Evolutionary conservation across 2,888 invertebrate genomes (phyloP).

Genomic region (Chaetogeoica ovagalla): DNA sequence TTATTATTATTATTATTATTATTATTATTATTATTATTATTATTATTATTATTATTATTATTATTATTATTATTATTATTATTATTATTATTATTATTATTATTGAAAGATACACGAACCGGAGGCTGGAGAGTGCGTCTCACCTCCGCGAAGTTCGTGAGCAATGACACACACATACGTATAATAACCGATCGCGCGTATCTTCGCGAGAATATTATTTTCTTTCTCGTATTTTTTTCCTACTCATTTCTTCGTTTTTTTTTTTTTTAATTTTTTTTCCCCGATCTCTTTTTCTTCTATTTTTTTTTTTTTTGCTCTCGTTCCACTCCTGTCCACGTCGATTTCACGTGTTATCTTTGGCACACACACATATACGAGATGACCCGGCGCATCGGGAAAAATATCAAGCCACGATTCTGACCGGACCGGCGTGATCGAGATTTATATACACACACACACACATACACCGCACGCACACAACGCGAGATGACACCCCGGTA

Average conservation of each 20-base stretch:
- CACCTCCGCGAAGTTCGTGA: slow-evolving; percentile 9
- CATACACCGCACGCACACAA: slow-evolving; percentile 19
- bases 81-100: too few relatives aligned
- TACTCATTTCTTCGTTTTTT: slow-evolving; percentile 21
- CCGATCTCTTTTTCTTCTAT: background rate
- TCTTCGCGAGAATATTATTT: slow-evolving; percentile 24
- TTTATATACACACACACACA: slow-evolving; percentile 38
- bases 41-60: too few relatives aligned
- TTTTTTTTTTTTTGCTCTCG: slow-evolving; percentile 31
- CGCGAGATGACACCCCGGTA: slow-evolving; percentile 40
- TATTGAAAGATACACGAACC: slow-evolving; percentile 39
- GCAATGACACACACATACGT: slow-evolving; percentile 25
- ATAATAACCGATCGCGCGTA: slow-evolving; percentile 12
- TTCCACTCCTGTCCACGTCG: slow-evolving; percentile 17
- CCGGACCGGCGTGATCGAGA: slow-evolving; percentile 52
- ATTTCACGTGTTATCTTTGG: slow-evolving; percentile 45
- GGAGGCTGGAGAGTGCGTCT: slow-evolving; percentile 17
- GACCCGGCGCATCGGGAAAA: slow-evolving; percentile 36
- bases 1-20: background rate
- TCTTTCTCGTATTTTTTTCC: slow-evolving; percentile 4
- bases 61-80: too few relatives aligned
- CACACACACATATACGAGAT: slow-evolving; percentile 24
- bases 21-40: background rate
- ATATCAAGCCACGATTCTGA: slow-evolving; percentile 53
- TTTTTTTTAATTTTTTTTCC: too few relatives aligned